Evolutionary conservation across 2,113 vertebrate genomes (phyloP), one percentile per base, ranked within the genome.

Genomic region (Rattus rattus): DNA sequence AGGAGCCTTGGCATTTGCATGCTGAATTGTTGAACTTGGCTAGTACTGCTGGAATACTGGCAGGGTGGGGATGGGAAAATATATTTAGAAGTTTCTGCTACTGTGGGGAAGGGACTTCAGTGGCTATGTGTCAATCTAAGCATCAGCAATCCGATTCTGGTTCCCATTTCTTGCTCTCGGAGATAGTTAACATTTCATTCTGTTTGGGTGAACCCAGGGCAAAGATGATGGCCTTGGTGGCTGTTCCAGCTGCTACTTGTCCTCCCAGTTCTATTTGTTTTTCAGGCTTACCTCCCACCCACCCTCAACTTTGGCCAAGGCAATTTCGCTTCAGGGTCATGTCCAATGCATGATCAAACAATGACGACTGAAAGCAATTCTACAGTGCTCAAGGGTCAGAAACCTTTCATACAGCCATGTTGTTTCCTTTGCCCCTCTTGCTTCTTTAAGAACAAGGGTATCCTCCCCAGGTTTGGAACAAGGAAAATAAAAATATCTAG

Each of bases 281-380:
- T 98, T 67, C 97, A 97, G 98, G 97, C 96, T 98, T 94, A 88
- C 91, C 96, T 97, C 93, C 67, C 81, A 97, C 94, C 97, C 96
- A 92, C 94, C 96, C 97, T 96, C 95, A 95, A 59, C 97, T 98
- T 69, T 94, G 97, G 98, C 98, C 98, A 98, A 98, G 97, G 98
- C 97, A 96, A 98, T 98, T 98, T 98, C 97, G 96, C 97, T 97
- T 98, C 97, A 96, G 97, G 98, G 94, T 98, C 97, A 88, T 88
- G 91, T 94, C 96, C 97, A 97, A 98, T 61, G 92, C 92, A 92
- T 96, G 73, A 98, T 98, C 96, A 97, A 97, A 97, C 95, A 97
- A 91, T 14, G 52, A 95, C 3, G 94, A 92, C 96, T 97, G 92
- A 98, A 96, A 98, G 96, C 98, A 97, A 97, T 95, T 98, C 97